phyloP scores from a whole-genome alignment of 2,113 vertebrate genomes.

The Cyprinodon variegatus region DNA sequence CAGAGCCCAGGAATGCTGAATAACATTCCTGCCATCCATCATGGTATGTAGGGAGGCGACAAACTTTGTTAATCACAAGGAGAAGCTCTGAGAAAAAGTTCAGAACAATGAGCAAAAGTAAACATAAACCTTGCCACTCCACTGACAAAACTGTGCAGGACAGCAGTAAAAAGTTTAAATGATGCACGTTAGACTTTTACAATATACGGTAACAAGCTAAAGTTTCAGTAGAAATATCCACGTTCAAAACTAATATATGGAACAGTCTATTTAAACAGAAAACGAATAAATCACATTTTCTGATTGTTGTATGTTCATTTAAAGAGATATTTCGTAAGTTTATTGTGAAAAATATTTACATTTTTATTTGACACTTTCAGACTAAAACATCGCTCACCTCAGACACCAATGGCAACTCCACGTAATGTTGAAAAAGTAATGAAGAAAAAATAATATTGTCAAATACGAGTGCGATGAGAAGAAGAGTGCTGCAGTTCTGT shows the following conservation, averaged over 20 bases:
- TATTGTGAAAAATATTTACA: too few relatives aligned
- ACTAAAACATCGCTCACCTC: too few relatives aligned
- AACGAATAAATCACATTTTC: too few relatives aligned
- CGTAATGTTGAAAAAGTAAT: too few relatives aligned
- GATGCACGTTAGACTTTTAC: neutral
- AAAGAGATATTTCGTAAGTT: too few relatives aligned
- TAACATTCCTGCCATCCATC: constrained; percentile 83
- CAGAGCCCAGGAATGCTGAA: constrained; percentile 79
- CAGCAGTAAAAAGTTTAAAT: neutral
- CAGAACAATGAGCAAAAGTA: constrained; percentile 57
- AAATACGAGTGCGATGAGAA: too few relatives aligned
- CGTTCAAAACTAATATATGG: neutral
- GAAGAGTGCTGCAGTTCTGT: too few relatives aligned
- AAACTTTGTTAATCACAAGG: constrained; percentile 69
- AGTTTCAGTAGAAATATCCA: neutral
- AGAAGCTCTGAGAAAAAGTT: constrained; percentile 69
- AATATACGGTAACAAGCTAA: neutral
- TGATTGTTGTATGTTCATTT: too few relatives aligned
- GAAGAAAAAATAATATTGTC: too few relatives aligned
- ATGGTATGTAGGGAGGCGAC: constrained; percentile 74
- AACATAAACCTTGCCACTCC: constrained; percentile 44
- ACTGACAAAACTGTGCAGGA: constrained; percentile 12
- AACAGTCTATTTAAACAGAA: too few relatives aligned
- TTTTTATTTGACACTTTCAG: too few relatives aligned
- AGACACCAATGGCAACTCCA: too few relatives aligned